A percentile compares a stretch with the other conserved stretches of the same genome.
Conservation (phyloP, 2,888 invertebrate genomes). For the Caenorhabditis virilis region DNA sequence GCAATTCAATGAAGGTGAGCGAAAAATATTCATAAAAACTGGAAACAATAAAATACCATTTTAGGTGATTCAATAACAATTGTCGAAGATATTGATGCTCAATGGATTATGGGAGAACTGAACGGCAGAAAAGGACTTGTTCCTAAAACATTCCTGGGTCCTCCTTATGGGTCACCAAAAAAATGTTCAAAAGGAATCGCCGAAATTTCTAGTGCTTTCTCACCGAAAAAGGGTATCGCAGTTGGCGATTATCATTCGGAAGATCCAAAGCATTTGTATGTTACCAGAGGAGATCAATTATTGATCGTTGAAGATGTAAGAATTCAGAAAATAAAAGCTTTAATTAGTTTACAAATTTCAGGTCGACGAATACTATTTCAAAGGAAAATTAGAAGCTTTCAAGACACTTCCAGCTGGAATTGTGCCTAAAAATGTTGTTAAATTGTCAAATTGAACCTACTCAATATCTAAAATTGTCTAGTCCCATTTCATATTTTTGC, state of each 20-base stretch:
- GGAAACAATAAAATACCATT: too few relatives aligned
- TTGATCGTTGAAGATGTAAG: conserved; percentile 47
- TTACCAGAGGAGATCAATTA: conserved; percentile 46
- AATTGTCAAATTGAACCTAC: conserved; percentile 12
- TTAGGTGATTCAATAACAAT: conserved; percentile 38
- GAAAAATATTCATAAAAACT: too few relatives aligned
- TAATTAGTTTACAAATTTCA: conserved; percentile 1
- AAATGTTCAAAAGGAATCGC: conserved; percentile 36
- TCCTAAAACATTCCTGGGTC: conserved; percentile 50
- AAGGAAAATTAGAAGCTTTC: conserved; percentile 46
- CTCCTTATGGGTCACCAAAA: conserved; percentile 32
- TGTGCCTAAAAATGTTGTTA: conserved; percentile 38
- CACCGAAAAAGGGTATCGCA: conserved; percentile 30
- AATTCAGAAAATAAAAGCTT: not conserved
- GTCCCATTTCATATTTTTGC: too few relatives aligned
- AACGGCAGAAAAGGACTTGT: conserved; percentile 51
- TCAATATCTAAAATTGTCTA: too few relatives aligned
- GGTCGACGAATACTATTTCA: conserved; percentile 46
- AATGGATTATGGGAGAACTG: conserved; percentile 48
- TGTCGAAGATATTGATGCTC: conserved; percentile 41
- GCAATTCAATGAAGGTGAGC: conserved; percentile 26
- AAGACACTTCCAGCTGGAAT: conserved; percentile 50
- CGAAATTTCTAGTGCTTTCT: conserved; percentile 31
- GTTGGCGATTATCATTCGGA: conserved; percentile 46
- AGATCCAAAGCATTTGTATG: conserved; percentile 50